A percentile compares a stretch with the other conserved stretches of the same genome.
Conservation (phyloP, 2,113 vertebrate genomes). For the Hemibagrus wyckioides region DNA sequence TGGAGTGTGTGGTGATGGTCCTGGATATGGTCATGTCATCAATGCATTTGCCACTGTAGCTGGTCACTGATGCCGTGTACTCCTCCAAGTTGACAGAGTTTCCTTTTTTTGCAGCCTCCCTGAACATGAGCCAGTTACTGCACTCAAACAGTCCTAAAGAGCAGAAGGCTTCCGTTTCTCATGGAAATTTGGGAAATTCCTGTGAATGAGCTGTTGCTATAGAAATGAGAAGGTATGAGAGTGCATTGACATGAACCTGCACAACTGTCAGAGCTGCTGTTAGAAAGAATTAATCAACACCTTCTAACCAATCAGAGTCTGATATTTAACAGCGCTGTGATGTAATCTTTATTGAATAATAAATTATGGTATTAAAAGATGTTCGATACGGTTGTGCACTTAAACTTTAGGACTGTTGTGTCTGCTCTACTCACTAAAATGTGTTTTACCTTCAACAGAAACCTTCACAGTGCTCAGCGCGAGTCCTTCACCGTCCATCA, state of each 20-base stretch:
- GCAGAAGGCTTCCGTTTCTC: too few species aligned
- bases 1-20: too few species aligned
- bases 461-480: conserved; percentile 68
- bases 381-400: not conserved
- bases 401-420: not conserved
- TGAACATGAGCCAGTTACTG: too few species aligned
- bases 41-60: too few species aligned
- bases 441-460: conserved; percentile 57
- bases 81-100: too few species aligned
- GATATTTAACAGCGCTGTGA: not conserved
- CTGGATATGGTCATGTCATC: too few species aligned
- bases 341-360: not conserved
- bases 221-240: not conserved
- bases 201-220: not conserved
- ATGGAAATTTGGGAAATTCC: too few species aligned
- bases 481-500: conserved; percentile 65
- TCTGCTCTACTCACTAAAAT: not conserved
- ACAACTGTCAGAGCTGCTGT: not conserved
- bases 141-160: too few species aligned
- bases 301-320: not conserved
- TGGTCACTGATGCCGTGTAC: too few species aligned
- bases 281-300: not conserved
- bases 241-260: not conserved
- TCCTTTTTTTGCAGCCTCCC: too few species aligned
- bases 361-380: not conserved